Evolutionary conservation across 2,113 vertebrate genomes (phyloP).

Genomic region (Megaptera novaeangliae): DNA sequence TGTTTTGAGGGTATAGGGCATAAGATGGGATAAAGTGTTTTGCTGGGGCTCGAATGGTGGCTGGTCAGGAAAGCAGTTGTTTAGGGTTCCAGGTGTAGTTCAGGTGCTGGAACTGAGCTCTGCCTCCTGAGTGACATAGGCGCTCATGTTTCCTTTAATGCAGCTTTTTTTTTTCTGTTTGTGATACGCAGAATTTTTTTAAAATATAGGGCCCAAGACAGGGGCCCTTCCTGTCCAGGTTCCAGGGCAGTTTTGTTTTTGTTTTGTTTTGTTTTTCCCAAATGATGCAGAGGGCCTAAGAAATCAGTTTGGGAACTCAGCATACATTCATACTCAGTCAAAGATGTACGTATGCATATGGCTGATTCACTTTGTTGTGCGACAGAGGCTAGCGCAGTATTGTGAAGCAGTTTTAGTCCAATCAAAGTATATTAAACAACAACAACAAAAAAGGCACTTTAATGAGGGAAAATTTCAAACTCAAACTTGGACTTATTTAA

Average conservation of each 20-base stretch:
- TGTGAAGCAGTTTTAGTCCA: no score
- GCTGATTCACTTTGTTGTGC: no score
- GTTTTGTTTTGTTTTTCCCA: not conserved
- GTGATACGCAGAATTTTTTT: not conserved
- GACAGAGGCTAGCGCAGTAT: no score
- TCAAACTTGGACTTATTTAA: not conserved
- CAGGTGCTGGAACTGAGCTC: not conserved
- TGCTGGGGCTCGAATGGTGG: not conserved
- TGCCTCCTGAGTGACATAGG: fast-evolving
- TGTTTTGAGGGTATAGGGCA: not conserved
- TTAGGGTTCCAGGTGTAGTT: not conserved
- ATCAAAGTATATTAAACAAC: no score
- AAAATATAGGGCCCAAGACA: not conserved
- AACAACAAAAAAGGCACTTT: not conserved
- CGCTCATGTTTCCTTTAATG: not conserved
- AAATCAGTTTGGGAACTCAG: constrained; percentile 34
- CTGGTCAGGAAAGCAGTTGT: not conserved
- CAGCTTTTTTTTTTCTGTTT: not conserved
- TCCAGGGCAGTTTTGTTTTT: not conserved
- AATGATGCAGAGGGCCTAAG: not conserved
- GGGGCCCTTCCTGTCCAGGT: not conserved
- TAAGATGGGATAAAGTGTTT: not conserved
- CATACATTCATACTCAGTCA: not conserved
- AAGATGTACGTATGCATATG: no score
- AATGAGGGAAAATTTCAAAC: not conserved